phyloP scores from a whole-genome alignment of 2,113 vertebrate genomes.

The Bufo bufo region DNA sequence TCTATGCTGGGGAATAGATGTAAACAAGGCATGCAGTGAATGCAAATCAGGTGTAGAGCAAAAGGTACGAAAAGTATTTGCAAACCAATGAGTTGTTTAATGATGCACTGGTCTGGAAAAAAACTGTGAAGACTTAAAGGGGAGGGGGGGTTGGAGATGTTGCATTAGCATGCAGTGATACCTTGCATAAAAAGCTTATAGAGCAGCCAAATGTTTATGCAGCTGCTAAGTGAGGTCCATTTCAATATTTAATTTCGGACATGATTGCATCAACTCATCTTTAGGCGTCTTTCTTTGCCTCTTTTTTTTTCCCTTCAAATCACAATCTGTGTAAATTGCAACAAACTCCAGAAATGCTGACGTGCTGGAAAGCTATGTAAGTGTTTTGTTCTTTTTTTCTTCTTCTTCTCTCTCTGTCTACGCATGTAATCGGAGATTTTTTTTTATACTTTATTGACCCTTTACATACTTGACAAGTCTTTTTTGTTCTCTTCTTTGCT shows the following conservation, averaged over 20 bases:
- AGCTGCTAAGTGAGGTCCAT: conserved; percentile 47
- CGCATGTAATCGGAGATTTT: background rate
- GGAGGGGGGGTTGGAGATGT: background rate
- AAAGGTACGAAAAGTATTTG: conserved; percentile 30
- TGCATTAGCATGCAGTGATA: conserved; percentile 39
- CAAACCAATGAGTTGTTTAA: conserved; percentile 45
- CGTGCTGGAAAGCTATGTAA: conserved; percentile 22
- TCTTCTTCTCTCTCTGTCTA: background rate
- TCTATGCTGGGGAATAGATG: conserved; percentile 17
- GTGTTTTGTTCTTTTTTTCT: conserved; percentile 11
- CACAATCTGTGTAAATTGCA: conserved; percentile 50
- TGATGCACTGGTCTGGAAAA: conserved; percentile 34
- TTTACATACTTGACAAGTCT: background rate
- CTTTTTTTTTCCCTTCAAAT: conserved; percentile 48
- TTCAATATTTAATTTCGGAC: conserved; percentile 51
- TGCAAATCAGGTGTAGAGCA: conserved; percentile 37
- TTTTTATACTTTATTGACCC: background rate
- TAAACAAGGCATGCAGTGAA: conserved; percentile 32
- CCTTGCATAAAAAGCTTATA: conserved; percentile 41
- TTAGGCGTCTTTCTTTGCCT: conserved; percentile 7
- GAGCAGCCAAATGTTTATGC: conserved; percentile 38
- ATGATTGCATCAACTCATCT: conserved; percentile 46
- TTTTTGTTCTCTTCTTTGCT: background rate
- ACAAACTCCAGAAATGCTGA: conserved; percentile 43
- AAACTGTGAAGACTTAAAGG: background rate